Evolutionary conservation across 2,888 invertebrate genomes (phyloP).

Genomic region (Pandemis corylana): DNA sequence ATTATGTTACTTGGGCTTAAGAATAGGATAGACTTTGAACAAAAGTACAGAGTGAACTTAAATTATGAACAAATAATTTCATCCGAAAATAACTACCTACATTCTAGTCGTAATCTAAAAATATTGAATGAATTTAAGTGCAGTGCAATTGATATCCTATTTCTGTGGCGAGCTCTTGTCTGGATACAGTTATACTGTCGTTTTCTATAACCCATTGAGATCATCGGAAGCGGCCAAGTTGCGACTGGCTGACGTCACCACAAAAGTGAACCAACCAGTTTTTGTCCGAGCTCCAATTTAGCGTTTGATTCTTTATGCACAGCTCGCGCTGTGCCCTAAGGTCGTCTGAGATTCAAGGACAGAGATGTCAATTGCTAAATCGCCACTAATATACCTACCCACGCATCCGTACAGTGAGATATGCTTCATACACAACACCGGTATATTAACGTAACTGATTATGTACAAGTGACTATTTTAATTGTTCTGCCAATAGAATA

Average conservation of each 20-base stretch:
- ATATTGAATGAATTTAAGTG: neutral
- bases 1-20: too few relatives aligned
- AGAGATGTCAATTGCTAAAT: slow-evolving; percentile 64
- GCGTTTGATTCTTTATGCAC: slow-evolving; percentile 82
- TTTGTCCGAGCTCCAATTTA: slow-evolving; percentile 75
- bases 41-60: too few relatives aligned
- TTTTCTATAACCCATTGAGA: slow-evolving; percentile 33
- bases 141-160: neutral
- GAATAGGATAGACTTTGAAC: too few relatives aligned
- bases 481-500: neutral
- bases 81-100: too few relatives aligned
- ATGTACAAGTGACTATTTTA: neutral
- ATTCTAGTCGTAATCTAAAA: too few relatives aligned
- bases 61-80: too few relatives aligned
- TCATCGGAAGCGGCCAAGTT: slow-evolving; percentile 70
- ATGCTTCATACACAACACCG: neutral
- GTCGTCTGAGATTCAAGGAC: slow-evolving; percentile 79
- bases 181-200: slow-evolving; percentile 40
- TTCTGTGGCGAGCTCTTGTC: neutral
- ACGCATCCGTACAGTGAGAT: neutral
- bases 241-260: slow-evolving; percentile 71
- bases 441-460: too few relatives aligned
- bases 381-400: slow-evolving; percentile 32
- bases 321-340: slow-evolving; percentile 75
- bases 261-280: slow-evolving; percentile 73